Evolutionary conservation across 2,113 vertebrate species (phyloP), one percentile per base, ranked within the genome.

Genomic region (Calidris pugnax): DNA sequence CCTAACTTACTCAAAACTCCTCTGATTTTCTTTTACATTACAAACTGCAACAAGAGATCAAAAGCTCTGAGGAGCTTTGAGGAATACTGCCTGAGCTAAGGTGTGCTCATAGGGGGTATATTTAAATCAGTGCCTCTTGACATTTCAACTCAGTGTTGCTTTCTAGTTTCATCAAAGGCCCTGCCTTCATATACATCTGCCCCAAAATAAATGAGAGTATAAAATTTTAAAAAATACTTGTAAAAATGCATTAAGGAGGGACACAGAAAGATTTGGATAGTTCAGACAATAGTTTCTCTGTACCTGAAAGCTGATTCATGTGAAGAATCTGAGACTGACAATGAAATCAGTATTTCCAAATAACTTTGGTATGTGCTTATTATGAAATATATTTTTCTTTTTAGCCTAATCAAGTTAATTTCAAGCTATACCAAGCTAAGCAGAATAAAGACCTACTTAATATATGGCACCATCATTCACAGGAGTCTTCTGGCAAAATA

Each of bases 351-450:
- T 82, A 73, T 85, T 93, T 91, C 50, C 63, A 85, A 62, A 80
- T 69, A 87, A 95, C 53, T 83, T 66, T 22, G n/a, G 12, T 62
- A 57, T 50, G 21, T 6, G 4, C 50, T 93, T 79, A 79, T 56
- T 80, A 30, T 47, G 63, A 89, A 79, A 50, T 22, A 15, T 4
- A 41, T 50, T 73, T 85, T 83, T n/a, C 50, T 81, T 91, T 47
- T 63, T 63, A 87, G 78, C 10, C 35, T 87, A 91, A 94, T 87
- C 63, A 64, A 95, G 41, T 83, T 87, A 83, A 89, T 93, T 94
- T 90, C 67, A 83, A 89, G 71, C 33, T 89, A 20, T 33, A 77
- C 43, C n/a, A 85, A 85, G 32, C 50, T 79, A 71, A 93, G 50
- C 15, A 91, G 41, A 85, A 85, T 73, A 82, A 91, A 95, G 32